phyloP scores from a whole-genome alignment of 2,888 invertebrate genomes.

The Dicycla oo region DNA sequence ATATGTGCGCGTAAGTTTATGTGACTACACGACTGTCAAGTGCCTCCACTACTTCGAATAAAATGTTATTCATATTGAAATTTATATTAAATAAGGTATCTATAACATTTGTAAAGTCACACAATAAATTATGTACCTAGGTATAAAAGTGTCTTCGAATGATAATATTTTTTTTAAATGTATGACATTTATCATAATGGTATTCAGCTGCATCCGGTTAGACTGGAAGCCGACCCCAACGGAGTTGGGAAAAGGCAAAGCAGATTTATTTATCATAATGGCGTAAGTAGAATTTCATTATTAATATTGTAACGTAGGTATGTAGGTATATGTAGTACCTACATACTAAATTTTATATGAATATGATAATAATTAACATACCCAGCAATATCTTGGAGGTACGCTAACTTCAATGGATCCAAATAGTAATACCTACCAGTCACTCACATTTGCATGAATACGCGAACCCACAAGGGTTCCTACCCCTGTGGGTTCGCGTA shows the following conservation, averaged over 20 bases:
- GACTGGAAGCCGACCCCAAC: no score
- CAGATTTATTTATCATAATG: constrained; percentile 15
- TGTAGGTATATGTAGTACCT: no score
- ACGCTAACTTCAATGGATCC: constrained; percentile 4
- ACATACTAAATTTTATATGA: constrained; percentile 32
- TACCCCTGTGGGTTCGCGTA: no score
- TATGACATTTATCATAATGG: constrained; percentile 31
- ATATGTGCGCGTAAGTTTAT: constrained; percentile 28
- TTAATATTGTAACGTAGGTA: no score
- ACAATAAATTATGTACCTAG: constrained; percentile 5
- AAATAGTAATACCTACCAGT: no score
- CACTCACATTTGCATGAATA: no score
- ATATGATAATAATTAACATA: constrained; percentile 26
- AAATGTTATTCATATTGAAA: constrained; percentile 55
- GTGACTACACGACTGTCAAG: constrained; percentile 47
- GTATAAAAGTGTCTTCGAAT: constrained; percentile 22
- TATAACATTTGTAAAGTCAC: constrained; percentile 44
- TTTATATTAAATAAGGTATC: constrained; percentile 59
- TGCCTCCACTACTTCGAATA: constrained; percentile 54
- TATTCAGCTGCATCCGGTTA: no score
- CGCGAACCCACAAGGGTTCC: no score
- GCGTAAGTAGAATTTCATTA: constrained; percentile 31
- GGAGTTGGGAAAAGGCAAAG: no score
- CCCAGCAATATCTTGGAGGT: constrained; percentile 14
- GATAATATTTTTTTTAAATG: constrained; percentile 28